Percentiles rank a stretch among this genome's conserved stretches.
phyloP scores from a whole-genome alignment of 2,113 vertebrate species.

The Panthera uncia region DNA sequence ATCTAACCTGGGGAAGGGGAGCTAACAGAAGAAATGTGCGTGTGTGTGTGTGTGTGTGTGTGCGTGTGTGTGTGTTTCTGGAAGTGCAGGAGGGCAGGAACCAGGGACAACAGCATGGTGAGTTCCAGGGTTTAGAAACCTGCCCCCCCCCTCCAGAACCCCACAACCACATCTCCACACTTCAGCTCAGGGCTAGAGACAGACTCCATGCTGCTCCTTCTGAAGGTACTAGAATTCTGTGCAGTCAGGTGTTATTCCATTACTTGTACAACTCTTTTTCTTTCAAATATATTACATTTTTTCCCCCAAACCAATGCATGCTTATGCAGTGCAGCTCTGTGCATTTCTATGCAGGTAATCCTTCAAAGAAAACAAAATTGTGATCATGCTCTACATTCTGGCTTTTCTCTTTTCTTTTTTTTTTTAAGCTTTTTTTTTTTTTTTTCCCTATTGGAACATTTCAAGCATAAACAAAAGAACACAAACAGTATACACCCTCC shows the following conservation, averaged over 20 bases:
- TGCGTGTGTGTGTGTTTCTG: neutral
- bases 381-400: neutral
- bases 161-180: accelerated
- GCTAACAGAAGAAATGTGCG: neutral
- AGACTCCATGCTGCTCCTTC: neutral
- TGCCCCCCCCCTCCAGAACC: too few relatives aligned
- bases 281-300: neutral
- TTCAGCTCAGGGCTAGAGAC: neutral
- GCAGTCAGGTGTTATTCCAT: neutral
- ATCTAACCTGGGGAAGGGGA: constrained; percentile 54
- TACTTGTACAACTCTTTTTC: neutral
- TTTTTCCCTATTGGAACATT: neutral
- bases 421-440: neutral
- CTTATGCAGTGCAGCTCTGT: neutral
- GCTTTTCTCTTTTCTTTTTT: neutral
- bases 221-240: neutral
- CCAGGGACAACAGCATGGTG: accelerated
- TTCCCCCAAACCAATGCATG: neutral
- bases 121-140: neutral
- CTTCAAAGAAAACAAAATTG: constrained; percentile 19
- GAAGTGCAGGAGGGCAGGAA: neutral
- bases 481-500: too few relatives aligned
- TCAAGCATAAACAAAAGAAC: neutral
- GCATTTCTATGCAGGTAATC: neutral
- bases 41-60: constrained; percentile 2